phyloP scores from a whole-genome alignment of 2,113 vertebrate species.

The Neomonachus schauinslandi region DNA sequence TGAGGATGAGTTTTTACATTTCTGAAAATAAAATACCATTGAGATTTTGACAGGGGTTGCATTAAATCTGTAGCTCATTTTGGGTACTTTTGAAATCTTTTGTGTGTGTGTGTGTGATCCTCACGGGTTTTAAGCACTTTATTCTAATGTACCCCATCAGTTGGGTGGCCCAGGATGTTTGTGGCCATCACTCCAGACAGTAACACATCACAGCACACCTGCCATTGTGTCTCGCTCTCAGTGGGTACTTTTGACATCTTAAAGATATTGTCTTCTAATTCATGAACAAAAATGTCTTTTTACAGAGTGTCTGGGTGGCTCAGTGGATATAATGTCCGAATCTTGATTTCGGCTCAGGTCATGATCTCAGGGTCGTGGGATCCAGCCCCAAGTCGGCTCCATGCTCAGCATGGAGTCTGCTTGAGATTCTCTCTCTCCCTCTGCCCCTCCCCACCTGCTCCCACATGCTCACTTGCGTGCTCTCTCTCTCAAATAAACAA shows the following conservation, averaged over 20 bases:
- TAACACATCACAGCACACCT: too few species aligned
- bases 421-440: not conserved
- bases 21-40: not conserved
- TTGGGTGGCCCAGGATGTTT: too few species aligned
- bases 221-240: too few species aligned
- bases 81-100: not conserved
- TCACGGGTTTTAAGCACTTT: too few species aligned
- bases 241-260: not conserved
- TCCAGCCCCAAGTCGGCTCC: not conserved
- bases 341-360: not conserved
- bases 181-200: too few species aligned
- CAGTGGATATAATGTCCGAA: not conserved
- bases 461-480: not conserved
- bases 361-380: not conserved
- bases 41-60: not conserved
- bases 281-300: not conserved
- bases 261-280: not conserved
- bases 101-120: too few species aligned
- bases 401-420: not conserved
- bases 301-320: not conserved
- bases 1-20: not conserved
- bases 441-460: not conserved
- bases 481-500: not conserved
- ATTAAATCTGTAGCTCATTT: not conserved
- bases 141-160: too few species aligned